Base-by-base conservation (phyloP, 2,113 vertebrate species). In the Recurvirostra avosetta region DNA sequence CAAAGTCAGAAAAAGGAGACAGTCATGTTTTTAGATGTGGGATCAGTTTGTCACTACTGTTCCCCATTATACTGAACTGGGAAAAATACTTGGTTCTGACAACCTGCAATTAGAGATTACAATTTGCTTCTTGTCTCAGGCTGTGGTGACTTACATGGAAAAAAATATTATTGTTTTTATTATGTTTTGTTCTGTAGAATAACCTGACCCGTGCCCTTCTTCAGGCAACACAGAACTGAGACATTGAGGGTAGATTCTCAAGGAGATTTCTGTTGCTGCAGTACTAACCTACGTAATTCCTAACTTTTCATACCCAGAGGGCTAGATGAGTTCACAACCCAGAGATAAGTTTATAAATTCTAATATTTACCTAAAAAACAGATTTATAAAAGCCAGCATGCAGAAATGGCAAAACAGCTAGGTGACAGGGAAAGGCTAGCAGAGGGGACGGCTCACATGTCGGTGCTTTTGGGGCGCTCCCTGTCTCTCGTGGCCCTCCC, bases 1-100 rank as follows among this genome's bases (percentile, higher is more conserved):
- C 74, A 92, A 94, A 92, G 78, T 88, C 82, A 84, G 38, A 55
- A 75, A 82, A 93, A 94, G 58, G 92, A 95, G 76, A 72, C 55
- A 66, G 25, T 78, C 40, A 49, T 47, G 26, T 36, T 94, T 92
- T 86, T 8, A 79, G 83, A 49, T 87, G 68, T 25, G 75, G 36
- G 56, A 82, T 66, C 55, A 55, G 58, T 90, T 97, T 90, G 63
- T 77, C 50, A 70, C 45, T 88, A 6, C 71, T 92, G 27, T 63
- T 96, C 58, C 55, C 75, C 84, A 43, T 94, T 87, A 76, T 40
- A n/a, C 59, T 89, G 73, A 93, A 63, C 70, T 82, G 68, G 36
- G 76, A 63, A 80, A 90, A 91, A 71, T 12, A 56, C 41, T 89
- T 66, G 41, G 59, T 94, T 89, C 77, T 95, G 96, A 92, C 71